phyloP scores from a whole-genome alignment of 2,888 invertebrate genomes.

The Ectemnius cavifrons region DNA sequence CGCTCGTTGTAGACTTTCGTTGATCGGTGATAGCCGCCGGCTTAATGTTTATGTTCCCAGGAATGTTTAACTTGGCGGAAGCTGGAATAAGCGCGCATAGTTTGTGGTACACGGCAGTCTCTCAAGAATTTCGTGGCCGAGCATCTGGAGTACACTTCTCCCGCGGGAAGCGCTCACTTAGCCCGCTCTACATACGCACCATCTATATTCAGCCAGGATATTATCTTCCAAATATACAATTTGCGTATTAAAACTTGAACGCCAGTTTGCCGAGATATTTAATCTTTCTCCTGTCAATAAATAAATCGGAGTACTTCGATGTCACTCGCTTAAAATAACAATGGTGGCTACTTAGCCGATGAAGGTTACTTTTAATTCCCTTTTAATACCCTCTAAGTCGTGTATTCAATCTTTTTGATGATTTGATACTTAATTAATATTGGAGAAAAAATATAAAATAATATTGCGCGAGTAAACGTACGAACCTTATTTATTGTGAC shows the following conservation, averaged over 20 bases:
- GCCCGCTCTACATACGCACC: neutral
- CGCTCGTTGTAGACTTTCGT: too few relatives aligned
- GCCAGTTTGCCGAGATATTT: neutral
- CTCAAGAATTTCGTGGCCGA: neutral
- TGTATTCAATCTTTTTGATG: too few relatives aligned
- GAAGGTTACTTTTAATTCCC: too few relatives aligned
- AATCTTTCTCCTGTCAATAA: neutral
- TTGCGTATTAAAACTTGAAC: neutral
- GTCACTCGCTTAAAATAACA: neutral
- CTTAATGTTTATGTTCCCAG: too few relatives aligned
- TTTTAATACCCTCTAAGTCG: too few relatives aligned
- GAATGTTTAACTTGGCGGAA: too few relatives aligned
- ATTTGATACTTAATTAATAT: too few relatives aligned
- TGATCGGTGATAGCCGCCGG: too few relatives aligned
- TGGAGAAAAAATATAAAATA: too few relatives aligned
- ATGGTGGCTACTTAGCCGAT: neutral
- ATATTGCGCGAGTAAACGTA: neutral
- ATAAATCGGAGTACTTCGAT: neutral
- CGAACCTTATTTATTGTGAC: neutral
- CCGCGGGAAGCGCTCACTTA: conserved; percentile 2
- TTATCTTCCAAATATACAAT: neutral
- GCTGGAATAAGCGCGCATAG: neutral
- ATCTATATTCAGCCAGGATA: neutral
- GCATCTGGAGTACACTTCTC: neutral
- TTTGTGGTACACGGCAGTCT: neutral